phyloP scores from a whole-genome alignment of 2,888 invertebrate species.

The Callyntrura sp. region DNA sequence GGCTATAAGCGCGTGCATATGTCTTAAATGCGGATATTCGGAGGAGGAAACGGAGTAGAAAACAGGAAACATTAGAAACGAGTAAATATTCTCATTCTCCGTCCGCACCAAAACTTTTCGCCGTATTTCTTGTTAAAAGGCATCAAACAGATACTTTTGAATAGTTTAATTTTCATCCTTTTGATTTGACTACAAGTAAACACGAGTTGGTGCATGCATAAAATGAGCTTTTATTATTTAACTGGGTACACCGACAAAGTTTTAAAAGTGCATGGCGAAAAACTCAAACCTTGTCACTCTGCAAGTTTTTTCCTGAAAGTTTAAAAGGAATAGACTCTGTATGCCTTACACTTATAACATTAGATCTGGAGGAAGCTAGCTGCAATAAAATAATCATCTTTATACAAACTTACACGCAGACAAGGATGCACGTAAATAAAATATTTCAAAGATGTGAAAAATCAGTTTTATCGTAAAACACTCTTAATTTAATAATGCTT shows the following conservation, averaged over 20 bases:
- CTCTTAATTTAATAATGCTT: neutral
- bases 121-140: constrained; percentile 20
- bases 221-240: constrained; percentile 37
- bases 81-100: constrained; percentile 11
- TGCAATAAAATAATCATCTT: neutral
- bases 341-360: neutral
- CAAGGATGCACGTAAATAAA: constrained; percentile 1
- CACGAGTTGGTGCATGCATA: too few relatives aligned
- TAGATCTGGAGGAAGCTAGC: neutral
- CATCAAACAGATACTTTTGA: constrained; percentile 15
- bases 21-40: neutral
- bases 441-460: neutral
- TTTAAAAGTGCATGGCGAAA: neutral
- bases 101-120: constrained; percentile 14
- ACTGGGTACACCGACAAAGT: neutral
- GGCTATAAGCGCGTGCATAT: neutral
- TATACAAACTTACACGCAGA: neutral
- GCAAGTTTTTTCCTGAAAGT: constrained; percentile 11
- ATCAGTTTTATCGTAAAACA: neutral
- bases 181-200: constrained; percentile 30
- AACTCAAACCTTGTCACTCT: constrained; percentile 34
- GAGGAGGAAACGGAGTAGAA: neutral
- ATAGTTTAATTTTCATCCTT: constrained; percentile 9
- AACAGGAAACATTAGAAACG: neutral
- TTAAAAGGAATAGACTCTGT: neutral